Conservation (phyloP, 1,140 invertebrate species). For the Drosophila auraria region DNA sequence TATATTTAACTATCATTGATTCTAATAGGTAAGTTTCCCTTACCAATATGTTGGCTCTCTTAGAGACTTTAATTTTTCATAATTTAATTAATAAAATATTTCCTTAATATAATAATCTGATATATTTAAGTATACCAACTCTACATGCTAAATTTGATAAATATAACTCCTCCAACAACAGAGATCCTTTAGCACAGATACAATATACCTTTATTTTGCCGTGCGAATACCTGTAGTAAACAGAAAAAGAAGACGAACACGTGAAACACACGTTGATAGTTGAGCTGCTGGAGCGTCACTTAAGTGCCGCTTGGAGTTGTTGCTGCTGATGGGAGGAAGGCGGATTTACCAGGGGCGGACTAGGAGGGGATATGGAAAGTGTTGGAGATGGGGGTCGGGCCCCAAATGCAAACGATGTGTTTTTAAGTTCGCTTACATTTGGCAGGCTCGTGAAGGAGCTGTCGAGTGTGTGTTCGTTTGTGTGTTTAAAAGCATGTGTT, state of each 20-base stretch:
- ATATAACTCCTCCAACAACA: not conserved
- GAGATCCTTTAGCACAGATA: constrained; percentile 6
- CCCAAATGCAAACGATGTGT: constrained; percentile 80
- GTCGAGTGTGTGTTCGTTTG: constrained; percentile 66
- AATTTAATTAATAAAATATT: not conserved
- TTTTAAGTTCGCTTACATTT: constrained; percentile 83
- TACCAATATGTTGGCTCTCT: too few relatives aligned
- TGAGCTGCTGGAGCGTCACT: constrained; percentile 80
- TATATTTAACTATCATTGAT: too few relatives aligned
- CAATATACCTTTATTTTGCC: constrained; percentile 33
- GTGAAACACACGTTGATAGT: constrained; percentile 61
- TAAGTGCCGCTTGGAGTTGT: constrained; percentile 65
- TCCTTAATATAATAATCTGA: not conserved
- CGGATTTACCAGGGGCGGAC: constrained; percentile 7
- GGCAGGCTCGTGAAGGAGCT: constrained; percentile 67
- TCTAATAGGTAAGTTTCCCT: too few relatives aligned
- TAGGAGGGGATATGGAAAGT: not conserved
- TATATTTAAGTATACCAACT: too few relatives aligned
- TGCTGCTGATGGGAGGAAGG: constrained; percentile 18
- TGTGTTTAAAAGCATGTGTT: constrained; percentile 73
- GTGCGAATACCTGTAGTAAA: constrained; percentile 40
- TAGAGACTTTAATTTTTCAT: too few relatives aligned
- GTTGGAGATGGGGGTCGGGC: not conserved
- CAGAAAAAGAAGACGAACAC: constrained; percentile 37
- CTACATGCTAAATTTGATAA: not conserved